Conservation (phyloP, 2,797 vertebrate species). For the Halcyon smyrnensis region DNA sequence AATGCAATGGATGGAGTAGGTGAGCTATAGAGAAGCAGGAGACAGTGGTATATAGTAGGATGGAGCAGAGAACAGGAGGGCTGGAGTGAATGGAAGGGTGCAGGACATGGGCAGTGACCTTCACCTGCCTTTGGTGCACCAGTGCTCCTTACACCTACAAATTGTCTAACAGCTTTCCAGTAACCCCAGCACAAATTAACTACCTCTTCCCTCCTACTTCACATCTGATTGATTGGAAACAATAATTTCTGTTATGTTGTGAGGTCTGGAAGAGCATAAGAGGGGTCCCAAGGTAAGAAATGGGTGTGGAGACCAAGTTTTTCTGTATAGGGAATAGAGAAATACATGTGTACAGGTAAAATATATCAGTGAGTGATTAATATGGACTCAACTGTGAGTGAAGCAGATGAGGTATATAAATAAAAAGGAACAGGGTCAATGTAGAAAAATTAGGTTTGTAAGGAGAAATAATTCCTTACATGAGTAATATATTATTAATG, state of each 20-base stretch:
- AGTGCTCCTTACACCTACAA: background rate
- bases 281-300: background rate
- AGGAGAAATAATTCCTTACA: background rate
- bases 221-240: background rate
- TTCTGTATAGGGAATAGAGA: background rate
- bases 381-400: background rate
- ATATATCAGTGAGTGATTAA: background rate
- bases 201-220: background rate
- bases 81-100: background rate
- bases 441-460: background rate
- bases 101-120: background rate
- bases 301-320: background rate
- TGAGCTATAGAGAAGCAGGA: background rate
- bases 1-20: background rate
- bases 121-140: background rate
- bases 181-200: background rate
- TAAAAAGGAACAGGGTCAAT: background rate
- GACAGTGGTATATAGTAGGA: fast-evolving
- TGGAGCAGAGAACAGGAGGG: background rate
- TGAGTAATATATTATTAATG: background rate
- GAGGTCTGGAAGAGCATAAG: background rate
- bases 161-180: background rate
- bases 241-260: background rate
- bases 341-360: background rate
- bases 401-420: background rate